phyloP scores from a whole-genome alignment of 2,113 vertebrate genomes.

The Tricholaema leucomelas region DNA sequence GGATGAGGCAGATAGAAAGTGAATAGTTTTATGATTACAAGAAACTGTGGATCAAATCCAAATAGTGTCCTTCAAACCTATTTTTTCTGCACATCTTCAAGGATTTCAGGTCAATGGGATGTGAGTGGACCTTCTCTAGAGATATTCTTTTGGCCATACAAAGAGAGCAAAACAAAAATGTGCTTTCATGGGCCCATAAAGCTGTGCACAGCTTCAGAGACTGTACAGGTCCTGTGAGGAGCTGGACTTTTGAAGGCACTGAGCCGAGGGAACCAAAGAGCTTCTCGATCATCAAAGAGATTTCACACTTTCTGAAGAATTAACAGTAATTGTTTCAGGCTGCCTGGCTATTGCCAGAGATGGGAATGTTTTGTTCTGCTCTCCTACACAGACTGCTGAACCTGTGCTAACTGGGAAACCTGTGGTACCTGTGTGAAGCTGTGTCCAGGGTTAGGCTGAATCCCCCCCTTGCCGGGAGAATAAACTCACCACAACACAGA shows the following conservation, averaged over 20 bases:
- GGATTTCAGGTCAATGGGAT: background rate
- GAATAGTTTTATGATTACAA: background rate
- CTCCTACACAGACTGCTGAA: background rate
- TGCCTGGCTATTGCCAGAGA: background rate
- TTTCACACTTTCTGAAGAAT: background rate
- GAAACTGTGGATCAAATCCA: background rate
- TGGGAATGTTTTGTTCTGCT: background rate
- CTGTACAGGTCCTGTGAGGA: background rate
- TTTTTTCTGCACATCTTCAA: background rate
- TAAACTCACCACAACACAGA: too few relatives aligned
- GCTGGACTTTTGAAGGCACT: background rate
- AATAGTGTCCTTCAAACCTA: background rate
- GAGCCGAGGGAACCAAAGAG: background rate
- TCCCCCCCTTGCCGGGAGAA: too few relatives aligned
- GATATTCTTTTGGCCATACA: background rate
- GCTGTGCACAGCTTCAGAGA: background rate
- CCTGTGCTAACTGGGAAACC: fast-evolving
- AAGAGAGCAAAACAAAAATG: background rate
- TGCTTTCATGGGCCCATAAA: background rate
- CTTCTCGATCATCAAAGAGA: background rate
- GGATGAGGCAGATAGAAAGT: background rate
- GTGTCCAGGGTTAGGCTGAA: too few relatives aligned
- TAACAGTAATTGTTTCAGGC: background rate
- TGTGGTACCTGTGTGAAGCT: background rate
- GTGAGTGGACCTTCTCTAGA: background rate